Evolutionary conservation across 2,888 invertebrate species (phyloP).

Genomic region (Biston betularia): DNA sequence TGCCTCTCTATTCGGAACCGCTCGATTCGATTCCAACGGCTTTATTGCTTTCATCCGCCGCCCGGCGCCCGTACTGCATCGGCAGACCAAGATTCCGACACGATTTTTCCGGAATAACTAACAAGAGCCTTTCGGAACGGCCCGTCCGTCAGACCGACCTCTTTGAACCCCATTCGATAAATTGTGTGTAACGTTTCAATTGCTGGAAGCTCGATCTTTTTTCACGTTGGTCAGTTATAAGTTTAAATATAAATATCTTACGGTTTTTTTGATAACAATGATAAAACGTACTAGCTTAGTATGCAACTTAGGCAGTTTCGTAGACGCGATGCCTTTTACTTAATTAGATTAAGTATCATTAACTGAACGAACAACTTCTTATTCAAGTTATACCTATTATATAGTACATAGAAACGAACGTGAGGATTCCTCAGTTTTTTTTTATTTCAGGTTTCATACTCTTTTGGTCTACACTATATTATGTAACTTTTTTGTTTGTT

Average conservation of each 20-base stretch:
- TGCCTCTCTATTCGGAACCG: conserved; percentile 44
- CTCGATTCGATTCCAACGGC: conserved; percentile 46
- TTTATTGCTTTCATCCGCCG: conserved; percentile 44
- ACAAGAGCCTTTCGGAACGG: conserved; percentile 30
- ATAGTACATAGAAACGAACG: too few relatives aligned
- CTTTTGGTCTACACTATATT: too few relatives aligned
- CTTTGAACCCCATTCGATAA: conserved; percentile 18
- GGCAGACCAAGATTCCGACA: conserved; percentile 28
- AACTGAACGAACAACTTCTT: conserved; percentile 15
- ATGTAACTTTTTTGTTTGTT: too few relatives aligned
- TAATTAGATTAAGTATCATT: conserved; percentile 23
- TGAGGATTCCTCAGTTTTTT: too few relatives aligned
- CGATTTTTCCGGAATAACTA: conserved; percentile 38
- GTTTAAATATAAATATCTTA: conserved; percentile 3
- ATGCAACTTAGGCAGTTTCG: conserved; percentile 9
- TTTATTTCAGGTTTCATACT: too few relatives aligned
- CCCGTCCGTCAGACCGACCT: conserved; percentile 18
- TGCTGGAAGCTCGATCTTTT: conserved; percentile 15
- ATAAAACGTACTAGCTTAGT: conserved; percentile 15
- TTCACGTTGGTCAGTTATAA: conserved; percentile 22
- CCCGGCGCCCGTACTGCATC: conserved; percentile 23
- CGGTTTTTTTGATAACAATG: neutral
- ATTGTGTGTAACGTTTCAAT: conserved; percentile 25
- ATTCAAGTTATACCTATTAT: too few relatives aligned
- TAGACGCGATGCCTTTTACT: conserved; percentile 11